phyloP scores from a whole-genome alignment of 37 sponge, comb jelly and placozoan species.

The Sycon ciliatum region DNA sequence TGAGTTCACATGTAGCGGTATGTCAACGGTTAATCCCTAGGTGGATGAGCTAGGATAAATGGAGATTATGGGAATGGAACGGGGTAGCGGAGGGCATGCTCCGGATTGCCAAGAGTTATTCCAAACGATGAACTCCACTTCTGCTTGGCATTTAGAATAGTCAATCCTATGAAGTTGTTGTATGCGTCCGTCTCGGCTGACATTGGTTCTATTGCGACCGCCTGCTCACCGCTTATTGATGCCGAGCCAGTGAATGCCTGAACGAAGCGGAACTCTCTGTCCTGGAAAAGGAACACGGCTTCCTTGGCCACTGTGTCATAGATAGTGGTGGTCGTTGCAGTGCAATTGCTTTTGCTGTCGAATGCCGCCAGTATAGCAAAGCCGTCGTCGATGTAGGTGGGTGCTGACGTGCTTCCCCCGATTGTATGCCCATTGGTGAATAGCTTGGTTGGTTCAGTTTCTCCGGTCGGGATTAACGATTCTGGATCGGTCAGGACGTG shows the following conservation, averaged over 20 bases:
- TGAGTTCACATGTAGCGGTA: too few species aligned
- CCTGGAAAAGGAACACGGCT: constrained; percentile 48
- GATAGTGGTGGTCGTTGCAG: constrained; percentile 14
- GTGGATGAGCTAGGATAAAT: too few species aligned
- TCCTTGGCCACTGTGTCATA: constrained; percentile 39
- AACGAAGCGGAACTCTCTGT: constrained; percentile 39
- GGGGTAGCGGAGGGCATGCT: too few species aligned
- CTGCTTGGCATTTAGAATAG: constrained; percentile 50
- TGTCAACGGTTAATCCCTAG: too few species aligned
- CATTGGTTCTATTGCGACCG: constrained; percentile 70
- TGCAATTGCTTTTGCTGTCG: not conserved
- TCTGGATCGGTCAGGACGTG: constrained; percentile 42
- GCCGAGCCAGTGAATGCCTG: constrained; percentile 55
- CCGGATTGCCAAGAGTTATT: too few species aligned
- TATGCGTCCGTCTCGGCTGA: constrained; percentile 63
- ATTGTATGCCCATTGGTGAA: constrained; percentile 44
- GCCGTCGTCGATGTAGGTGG: constrained; percentile 58
- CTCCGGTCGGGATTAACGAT: constrained; percentile 50
- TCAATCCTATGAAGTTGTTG: constrained; percentile 58
- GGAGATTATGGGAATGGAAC: too few species aligned
- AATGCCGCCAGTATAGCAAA: constrained; percentile 14
- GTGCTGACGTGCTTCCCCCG: constrained; percentile 35
- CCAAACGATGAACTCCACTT: constrained; percentile 55
- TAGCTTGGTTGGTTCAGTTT: constrained; percentile 15
- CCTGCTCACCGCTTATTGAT: constrained; percentile 21